phyloP scores from a whole-genome alignment of 2,113 vertebrate species.

The Hippocampus guttulatus region DNA sequence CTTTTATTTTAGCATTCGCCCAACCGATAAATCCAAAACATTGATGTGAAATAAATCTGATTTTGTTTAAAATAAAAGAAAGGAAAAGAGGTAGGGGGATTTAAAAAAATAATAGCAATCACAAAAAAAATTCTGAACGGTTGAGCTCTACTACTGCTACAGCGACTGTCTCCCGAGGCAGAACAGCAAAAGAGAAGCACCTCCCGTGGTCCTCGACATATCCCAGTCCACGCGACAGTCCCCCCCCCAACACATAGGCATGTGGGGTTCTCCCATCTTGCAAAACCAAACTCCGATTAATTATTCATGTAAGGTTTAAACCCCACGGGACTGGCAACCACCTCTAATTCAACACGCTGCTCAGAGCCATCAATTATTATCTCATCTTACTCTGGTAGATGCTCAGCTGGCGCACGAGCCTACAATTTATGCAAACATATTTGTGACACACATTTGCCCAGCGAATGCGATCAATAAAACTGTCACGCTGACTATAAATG shows the following conservation, averaged over 20 bases:
- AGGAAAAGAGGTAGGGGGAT: too few species aligned
- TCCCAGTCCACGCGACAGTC: background rate
- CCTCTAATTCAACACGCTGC: constrained; percentile 36
- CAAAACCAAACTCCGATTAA: constrained; percentile 67
- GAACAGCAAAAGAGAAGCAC: too few species aligned
- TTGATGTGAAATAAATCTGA: too few species aligned
- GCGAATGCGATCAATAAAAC: constrained; percentile 55
- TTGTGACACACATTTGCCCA: constrained; percentile 50
- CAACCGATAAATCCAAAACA: too few species aligned
- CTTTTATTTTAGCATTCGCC: too few species aligned
- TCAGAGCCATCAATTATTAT: constrained; percentile 48
- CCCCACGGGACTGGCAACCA: constrained; percentile 59
- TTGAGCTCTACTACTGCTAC: too few species aligned
- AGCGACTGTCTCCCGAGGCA: too few species aligned
- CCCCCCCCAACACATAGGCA: constrained; percentile 43
- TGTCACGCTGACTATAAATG: constrained; percentile 30
- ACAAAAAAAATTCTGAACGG: too few species aligned
- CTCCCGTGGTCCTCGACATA: background rate
- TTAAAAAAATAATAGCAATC: too few species aligned
- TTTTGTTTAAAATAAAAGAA: too few species aligned
- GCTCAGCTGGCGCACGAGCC: constrained; percentile 27
- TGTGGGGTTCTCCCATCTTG: constrained; percentile 55
- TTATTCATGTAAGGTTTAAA: constrained; percentile 70
- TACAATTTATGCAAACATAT: constrained; percentile 49
- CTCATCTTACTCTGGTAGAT: constrained; percentile 13